Percentiles rank a stretch among this genome's conserved stretches.
Evolutionary conservation across 2,113 vertebrate genomes (phyloP).

Genomic region (Gallinago paraguaiae): DNA sequence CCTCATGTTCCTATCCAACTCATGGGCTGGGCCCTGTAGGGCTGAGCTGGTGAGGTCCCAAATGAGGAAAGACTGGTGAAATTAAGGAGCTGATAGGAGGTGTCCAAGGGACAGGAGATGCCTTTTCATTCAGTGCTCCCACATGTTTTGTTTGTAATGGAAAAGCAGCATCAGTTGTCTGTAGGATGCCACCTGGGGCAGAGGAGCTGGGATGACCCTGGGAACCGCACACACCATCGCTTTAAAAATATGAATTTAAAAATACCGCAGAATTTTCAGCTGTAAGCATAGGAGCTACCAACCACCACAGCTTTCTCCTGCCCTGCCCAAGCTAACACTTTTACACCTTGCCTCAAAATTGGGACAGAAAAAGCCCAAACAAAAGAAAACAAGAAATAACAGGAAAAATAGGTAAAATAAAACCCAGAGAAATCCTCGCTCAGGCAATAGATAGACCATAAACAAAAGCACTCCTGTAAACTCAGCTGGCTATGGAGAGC

Average conservation of each 20-base stretch:
- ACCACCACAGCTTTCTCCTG: background rate
- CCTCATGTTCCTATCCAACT: background rate
- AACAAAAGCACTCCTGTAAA: background rate
- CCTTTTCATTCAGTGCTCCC: background rate
- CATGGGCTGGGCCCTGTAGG: background rate
- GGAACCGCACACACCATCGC: background rate
- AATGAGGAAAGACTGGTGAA: background rate
- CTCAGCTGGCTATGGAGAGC: background rate
- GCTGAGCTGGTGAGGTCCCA: background rate
- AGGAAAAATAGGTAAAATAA: background rate
- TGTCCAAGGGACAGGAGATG: background rate
- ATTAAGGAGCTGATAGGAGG: background rate
- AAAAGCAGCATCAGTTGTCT: background rate
- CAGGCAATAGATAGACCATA: background rate
- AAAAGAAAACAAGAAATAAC: background rate
- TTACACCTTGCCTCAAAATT: background rate
- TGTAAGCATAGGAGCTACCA: background rate
- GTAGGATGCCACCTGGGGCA: background rate
- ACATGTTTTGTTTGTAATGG: background rate
- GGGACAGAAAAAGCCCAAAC: background rate
- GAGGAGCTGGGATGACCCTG: background rate
- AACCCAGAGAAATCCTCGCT: background rate
- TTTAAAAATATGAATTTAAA: background rate
- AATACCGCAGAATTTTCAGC: background rate
- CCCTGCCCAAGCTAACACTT: background rate